Evolutionary conservation across 2,888 invertebrate species (phyloP).

Genomic region (Odontomyia ornata): DNA sequence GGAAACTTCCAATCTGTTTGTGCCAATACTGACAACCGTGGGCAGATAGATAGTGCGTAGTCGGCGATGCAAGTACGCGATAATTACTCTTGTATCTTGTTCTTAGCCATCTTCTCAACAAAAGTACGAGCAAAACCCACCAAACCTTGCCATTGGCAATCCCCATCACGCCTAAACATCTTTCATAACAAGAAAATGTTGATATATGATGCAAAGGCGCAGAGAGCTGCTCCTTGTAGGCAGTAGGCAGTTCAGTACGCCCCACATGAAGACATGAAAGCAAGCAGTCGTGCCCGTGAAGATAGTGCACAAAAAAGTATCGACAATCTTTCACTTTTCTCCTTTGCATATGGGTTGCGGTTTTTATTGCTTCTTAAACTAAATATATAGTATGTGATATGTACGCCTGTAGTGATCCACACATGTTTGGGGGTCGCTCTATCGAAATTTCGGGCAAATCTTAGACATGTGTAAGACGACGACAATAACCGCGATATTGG

Average conservation of each 20-base stretch:
- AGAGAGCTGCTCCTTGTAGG: too few relatives aligned
- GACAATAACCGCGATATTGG: background rate
- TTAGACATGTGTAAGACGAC: background rate
- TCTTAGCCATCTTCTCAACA: background rate
- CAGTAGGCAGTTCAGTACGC: background rate
- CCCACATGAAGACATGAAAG: background rate
- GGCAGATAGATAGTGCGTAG: background rate
- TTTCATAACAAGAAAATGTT: background rate
- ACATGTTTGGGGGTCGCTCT: too few relatives aligned
- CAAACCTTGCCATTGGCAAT: background rate
- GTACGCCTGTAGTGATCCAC: too few relatives aligned
- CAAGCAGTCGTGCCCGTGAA: too few relatives aligned
- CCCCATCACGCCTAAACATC: background rate
- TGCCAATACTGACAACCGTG: too few relatives aligned
- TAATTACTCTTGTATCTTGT: background rate
- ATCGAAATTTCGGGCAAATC: background rate
- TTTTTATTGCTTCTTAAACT: conserved; percentile 30
- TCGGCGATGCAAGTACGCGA: background rate
- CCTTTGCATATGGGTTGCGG: background rate
- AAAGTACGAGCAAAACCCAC: background rate
- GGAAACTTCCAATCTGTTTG: too few relatives aligned
- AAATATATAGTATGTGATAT: too few relatives aligned
- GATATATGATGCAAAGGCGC: too few relatives aligned
- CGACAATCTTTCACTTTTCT: background rate
- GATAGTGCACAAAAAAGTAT: background rate